phyloP scores from a whole-genome alignment of 2,113 vertebrate species.

The Nipponia nippon region DNA sequence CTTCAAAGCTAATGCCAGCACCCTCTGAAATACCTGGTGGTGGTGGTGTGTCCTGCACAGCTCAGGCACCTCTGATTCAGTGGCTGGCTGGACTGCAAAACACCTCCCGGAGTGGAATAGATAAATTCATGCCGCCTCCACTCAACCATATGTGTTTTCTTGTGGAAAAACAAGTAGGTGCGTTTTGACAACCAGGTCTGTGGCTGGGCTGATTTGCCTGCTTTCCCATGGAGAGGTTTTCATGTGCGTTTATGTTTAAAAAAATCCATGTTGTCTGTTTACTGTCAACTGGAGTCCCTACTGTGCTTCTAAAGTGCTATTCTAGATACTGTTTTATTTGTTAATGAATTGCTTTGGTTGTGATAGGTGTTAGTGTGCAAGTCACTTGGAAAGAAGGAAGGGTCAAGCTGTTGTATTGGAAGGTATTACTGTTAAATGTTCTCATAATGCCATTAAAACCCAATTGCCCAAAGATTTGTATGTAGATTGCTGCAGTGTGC shows the following conservation, averaged over 20 bases:
- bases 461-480: not conserved
- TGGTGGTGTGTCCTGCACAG: not conserved
- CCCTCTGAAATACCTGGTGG: not conserved
- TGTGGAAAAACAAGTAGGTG: not conserved
- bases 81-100: not conserved
- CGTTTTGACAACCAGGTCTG: not conserved
- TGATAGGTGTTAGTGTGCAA: not conserved
- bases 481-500: not conserved
- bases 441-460: not conserved
- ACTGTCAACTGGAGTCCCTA: not conserved
- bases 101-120: not conserved
- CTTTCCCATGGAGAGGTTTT: not conserved
- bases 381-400: not conserved
- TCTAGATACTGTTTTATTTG: not conserved
- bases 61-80: not conserved
- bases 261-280: not conserved
- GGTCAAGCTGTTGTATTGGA: not conserved
- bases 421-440: not conserved
- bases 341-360: not conserved
- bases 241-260: not conserved
- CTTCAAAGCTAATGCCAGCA: not conserved
- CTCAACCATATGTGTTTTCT: accelerated
- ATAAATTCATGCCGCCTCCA: not conserved
- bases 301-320: not conserved
- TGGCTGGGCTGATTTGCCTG: not conserved